Evolutionary conservation across 2,888 invertebrate species (phyloP), one percentile per base, ranked within the genome.

Genomic region (Aleiodes leptofemur): DNA sequence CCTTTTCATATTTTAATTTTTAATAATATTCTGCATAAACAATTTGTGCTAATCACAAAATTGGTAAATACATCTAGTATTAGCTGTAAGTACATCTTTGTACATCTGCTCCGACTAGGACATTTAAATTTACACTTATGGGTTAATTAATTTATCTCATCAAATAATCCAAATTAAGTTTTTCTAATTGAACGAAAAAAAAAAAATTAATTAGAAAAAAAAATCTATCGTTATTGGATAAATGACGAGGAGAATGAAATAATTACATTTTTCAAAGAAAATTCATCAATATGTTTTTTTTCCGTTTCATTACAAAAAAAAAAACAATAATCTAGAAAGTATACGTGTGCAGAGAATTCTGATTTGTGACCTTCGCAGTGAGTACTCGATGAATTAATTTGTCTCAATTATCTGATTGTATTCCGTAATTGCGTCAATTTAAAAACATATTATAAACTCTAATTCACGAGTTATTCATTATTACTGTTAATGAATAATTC

Each of bases 41-140:
- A 55, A 56, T 70, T 64, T 23, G 34, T 31, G 55, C 64, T 70
- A 74, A 43, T 74, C 38, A 70, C 64, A 64, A 48, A 29, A 68
- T 70, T 55, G 61, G 16, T 64, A 66, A 56, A 70, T 72, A 72
- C 61, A 74, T 79, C 77, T 80, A 80, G 79, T 77, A 77, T 78
- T 78, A 80, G 80, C 80, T 77, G 76, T 80, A 80, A 80, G 79
- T 79, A 80, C 78, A 79, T 80, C 78, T 80, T 80, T 80, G 80
- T 79, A 80, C 80, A 80, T 80, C 78, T 78, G 80, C 80, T 80
- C 80, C 80, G 80, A 80, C 80, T 80, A 80, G 80, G 79, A 79
- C 78, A 78, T 79, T 79, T 80, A 79, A 80, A 79, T 80, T 80
- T 79, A 79, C 79, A 78, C 78, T 78, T 79, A 80, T 53, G 74